phyloP scores from a whole-genome alignment of 1,140 invertebrate species.

The Pachypeltis micranthus region DNA sequence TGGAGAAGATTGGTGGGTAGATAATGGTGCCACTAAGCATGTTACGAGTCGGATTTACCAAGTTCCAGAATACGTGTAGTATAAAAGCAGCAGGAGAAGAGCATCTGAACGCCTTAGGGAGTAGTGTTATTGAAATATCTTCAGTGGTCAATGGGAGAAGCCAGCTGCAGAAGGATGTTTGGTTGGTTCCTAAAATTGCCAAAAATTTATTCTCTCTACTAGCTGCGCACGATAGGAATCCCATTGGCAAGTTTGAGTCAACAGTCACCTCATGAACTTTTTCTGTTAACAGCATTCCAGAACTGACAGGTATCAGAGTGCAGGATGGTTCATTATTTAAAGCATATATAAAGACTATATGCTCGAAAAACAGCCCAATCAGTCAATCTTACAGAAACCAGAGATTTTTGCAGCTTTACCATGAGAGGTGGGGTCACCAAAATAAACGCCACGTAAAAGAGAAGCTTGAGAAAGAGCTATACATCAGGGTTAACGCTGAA shows the following conservation, averaged over 20 bases:
- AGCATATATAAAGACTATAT: slow-evolving; percentile 23
- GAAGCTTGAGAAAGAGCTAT: slow-evolving; percentile 24
- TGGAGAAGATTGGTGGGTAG: slow-evolving; percentile 28
- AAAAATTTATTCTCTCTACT: slow-evolving; percentile 31
- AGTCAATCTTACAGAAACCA: slow-evolving; percentile 16
- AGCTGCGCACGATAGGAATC: slow-evolving; percentile 28
- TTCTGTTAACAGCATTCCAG: slow-evolving; percentile 17
- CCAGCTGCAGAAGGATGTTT: slow-evolving; percentile 28
- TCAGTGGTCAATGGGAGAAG: slow-evolving; percentile 19
- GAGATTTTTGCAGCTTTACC: slow-evolving; percentile 27
- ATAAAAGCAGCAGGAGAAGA: slow-evolving; percentile 27
- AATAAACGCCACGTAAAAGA: slow-evolving; percentile 28
- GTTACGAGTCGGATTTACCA: slow-evolving; percentile 25
- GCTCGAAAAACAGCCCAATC: slow-evolving; percentile 17
- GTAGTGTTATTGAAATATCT: slow-evolving; percentile 26
- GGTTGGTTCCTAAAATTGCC: slow-evolving; percentile 29
- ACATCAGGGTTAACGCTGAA: slow-evolving; percentile 23
- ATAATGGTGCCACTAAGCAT: slow-evolving; percentile 32
- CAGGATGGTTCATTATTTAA: slow-evolving; percentile 25
- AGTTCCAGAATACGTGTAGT: slow-evolving; percentile 23
- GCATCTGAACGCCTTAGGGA: slow-evolving; percentile 25
- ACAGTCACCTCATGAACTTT: slow-evolving; percentile 22
- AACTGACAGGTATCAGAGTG: slow-evolving; percentile 23
- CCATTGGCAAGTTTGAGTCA: slow-evolving; percentile 27
- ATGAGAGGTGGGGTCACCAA: slow-evolving; percentile 30